Conservation (phyloP, 2,113 vertebrate genomes). For the Eidolon helvum region DNA sequence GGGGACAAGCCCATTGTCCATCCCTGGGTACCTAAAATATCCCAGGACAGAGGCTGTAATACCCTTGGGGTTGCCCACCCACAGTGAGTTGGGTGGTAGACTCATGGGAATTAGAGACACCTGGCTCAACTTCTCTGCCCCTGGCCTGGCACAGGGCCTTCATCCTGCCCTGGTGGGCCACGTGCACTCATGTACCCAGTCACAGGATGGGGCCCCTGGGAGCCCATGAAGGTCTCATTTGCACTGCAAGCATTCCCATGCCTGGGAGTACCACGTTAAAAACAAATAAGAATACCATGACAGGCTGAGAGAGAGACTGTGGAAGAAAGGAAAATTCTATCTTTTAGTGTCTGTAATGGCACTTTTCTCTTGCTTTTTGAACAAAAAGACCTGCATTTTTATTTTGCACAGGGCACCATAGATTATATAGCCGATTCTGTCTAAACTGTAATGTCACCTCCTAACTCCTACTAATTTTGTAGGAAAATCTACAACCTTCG, state of each 20-base stretch:
- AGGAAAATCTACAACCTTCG: slow-evolving; percentile 3
- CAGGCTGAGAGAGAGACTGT: background rate
- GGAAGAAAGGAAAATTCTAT: background rate
- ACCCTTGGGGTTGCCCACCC: background rate
- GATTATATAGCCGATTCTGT: background rate
- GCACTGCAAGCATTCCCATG: background rate
- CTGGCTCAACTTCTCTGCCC: background rate
- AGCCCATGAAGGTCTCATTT: background rate
- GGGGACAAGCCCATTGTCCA: background rate
- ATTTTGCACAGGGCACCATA: background rate
- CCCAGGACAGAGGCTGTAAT: background rate
- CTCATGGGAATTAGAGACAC: background rate
- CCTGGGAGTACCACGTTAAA: background rate
- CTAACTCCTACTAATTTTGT: background rate
- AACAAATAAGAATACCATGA: background rate
- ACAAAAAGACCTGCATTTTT: background rate
- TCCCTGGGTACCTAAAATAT: background rate
- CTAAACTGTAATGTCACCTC: background rate
- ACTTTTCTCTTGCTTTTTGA: background rate
- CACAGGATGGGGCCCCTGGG: fast-evolving
- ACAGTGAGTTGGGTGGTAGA: background rate
- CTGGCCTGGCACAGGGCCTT: background rate
- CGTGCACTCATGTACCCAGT: too few species aligned
- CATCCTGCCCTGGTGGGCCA: background rate
- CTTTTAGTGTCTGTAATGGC: background rate